Base-by-base conservation (phyloP, 2,888 invertebrate genomes). In the Caenorhabditis drosophilae region DNA sequence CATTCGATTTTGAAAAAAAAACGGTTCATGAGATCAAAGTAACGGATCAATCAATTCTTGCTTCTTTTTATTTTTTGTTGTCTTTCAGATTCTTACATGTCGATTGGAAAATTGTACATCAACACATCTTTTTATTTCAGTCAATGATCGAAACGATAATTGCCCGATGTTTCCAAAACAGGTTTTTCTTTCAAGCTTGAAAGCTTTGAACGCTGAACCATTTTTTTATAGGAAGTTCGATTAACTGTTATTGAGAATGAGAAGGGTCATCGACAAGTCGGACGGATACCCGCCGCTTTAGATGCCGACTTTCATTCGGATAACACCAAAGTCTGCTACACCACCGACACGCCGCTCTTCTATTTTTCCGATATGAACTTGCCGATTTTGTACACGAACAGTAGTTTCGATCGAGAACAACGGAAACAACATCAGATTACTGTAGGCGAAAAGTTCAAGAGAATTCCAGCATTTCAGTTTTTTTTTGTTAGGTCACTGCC, bases 1-100 rank as follows among this genome's bases (percentile, higher is more conserved):
- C 64, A 1, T 77, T 76, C 31, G 76, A 76, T 50, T 77, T 73
- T 38, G 77, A 77, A 52, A 72, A 75, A 41, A 74, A 75, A 31
- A 67, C 64, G 1, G 74, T 76, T 18, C 74, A 76, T 42, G 69
- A 76, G 58, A 48, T 77, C 22, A 67, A 61, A 49, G 67, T 71
- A 11, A n/a, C n/a, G n/a, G n/a, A n/a, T 40, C 42, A 38, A 46
- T 66, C 18, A 25, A 47, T 16, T 27, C 11, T 25, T n/a, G 25
- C 7, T 27, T 15, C 12, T 11, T 31, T 3, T 26, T 11, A 9
- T 20, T 26, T 25, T 20, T 45, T 22, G 16, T 2, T 4, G 16
- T 31, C 12, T 40, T 59, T 20, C 26, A 62, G 55, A 54, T 64
- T 23, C 47, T 63, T 12, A 61, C 72, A 1, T 72, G 72, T 35